These are phyloP conservation scores for Carassius carassius DNA, from an alignment of 2,113 vertebrate genomes.

Conservation along the genomic window DNA sequence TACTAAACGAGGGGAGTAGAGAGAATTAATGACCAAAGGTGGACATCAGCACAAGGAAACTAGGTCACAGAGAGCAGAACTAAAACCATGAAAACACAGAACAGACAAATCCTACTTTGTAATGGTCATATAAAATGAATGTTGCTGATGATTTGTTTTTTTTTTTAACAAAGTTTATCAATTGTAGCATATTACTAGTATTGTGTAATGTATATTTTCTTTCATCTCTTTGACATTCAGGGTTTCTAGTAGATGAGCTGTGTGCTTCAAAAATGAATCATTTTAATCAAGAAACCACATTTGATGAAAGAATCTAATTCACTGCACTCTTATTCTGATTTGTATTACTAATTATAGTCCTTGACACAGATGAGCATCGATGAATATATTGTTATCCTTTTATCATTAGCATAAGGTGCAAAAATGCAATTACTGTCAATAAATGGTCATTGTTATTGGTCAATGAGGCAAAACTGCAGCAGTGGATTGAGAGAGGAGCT, in stretches of 20 bases:
- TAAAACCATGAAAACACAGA: too few species aligned
- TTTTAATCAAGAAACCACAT: not conserved
- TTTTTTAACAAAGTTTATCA: not conserved
- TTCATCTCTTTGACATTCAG: not conserved
- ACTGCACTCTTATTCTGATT: slow-evolving; percentile 9
- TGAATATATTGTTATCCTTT: slow-evolving; percentile 1
- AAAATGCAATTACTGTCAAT: slow-evolving; percentile 2
- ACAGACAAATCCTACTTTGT: too few species aligned
- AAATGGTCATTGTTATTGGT: not conserved
- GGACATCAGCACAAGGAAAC: too few species aligned
- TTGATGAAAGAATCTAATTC: not conserved
- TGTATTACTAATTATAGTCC: not conserved
- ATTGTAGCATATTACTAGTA: not conserved
- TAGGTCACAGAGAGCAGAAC: too few species aligned
- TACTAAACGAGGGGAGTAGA: too few species aligned
- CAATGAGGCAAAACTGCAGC: not conserved
- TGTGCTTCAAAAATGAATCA: slow-evolving; percentile 5
- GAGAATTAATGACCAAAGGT: too few species aligned
- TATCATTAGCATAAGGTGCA: not conserved
- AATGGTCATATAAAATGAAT: too few species aligned
- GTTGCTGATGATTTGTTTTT: too few species aligned
- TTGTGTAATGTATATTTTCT: not conserved
- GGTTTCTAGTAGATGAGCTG: not conserved
- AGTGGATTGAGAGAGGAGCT: not conserved
- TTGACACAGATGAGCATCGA: slow-evolving; percentile 3